Conservation (phyloP, 2,888 invertebrate genomes). For the Clivina fossor region DNA sequence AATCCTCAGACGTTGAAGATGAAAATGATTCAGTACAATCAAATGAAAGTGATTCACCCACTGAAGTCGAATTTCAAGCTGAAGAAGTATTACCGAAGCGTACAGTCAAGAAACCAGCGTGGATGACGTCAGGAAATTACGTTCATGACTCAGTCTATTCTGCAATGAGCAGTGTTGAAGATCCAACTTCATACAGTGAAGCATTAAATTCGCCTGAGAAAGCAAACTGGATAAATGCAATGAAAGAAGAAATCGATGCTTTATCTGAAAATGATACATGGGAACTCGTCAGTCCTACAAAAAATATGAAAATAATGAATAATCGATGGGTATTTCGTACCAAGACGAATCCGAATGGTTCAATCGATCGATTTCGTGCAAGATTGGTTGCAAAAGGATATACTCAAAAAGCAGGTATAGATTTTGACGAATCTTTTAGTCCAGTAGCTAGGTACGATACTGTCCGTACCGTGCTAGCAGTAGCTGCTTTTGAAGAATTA, state of each 20-base stretch:
- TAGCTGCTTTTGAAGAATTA: slow-evolving; percentile 32
- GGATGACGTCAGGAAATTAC: too few relatives aligned
- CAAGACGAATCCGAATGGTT: slow-evolving; percentile 36
- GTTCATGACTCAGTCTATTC: too few relatives aligned
- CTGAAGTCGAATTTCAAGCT: too few relatives aligned
- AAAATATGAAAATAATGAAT: slow-evolving; percentile 13
- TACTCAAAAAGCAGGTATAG: slow-evolving; percentile 37
- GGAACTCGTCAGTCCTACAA: slow-evolving; percentile 11
- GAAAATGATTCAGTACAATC: too few relatives aligned
- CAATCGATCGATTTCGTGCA: too few relatives aligned
- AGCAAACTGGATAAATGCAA: slow-evolving; percentile 23
- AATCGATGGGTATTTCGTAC: slow-evolving; percentile 30
- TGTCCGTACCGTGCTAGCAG: slow-evolving; percentile 33
- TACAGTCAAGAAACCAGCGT: too few relatives aligned
- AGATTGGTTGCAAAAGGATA: slow-evolving; percentile 40
- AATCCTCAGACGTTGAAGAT: too few relatives aligned
- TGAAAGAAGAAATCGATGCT: slow-evolving; percentile 29
- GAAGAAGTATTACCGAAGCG: too few relatives aligned
- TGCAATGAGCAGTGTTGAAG: too few relatives aligned
- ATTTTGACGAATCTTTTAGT: slow-evolving; percentile 37
- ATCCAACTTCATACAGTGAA: too few relatives aligned
- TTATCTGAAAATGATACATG: slow-evolving; percentile 19
- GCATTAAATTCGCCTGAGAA: too few relatives aligned
- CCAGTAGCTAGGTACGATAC: slow-evolving; percentile 30
- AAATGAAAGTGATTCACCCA: too few relatives aligned